Percentiles rank a stretch among this genome's conserved stretches.
Evolutionary conservation across 2,888 invertebrate species (phyloP).

Genomic region (Deilephila elpenor): DNA sequence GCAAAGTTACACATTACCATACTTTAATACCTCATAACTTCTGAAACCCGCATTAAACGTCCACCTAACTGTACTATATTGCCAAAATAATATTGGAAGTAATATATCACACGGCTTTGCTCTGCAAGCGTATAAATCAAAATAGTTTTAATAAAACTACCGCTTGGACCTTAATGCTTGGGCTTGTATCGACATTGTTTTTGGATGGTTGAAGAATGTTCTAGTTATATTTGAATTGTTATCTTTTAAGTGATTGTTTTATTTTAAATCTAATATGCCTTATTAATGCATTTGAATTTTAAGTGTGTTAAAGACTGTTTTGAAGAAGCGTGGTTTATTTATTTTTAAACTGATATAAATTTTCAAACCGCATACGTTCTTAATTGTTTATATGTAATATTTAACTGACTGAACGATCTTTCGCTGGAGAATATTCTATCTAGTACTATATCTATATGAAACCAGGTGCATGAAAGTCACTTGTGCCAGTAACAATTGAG

Average conservation of each 20-base stretch:
- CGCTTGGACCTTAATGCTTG: slow-evolving; percentile 41
- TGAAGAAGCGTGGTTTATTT: too few species aligned
- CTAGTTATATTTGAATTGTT: background rate
- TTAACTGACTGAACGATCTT: too few species aligned
- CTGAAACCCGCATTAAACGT: slow-evolving; percentile 29
- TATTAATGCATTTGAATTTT: too few species aligned
- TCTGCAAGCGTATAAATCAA: slow-evolving; percentile 49
- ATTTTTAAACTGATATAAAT: too few species aligned
- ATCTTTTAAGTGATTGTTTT: background rate
- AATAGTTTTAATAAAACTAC: slow-evolving; percentile 54
- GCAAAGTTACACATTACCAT: background rate
- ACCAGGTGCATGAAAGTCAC: too few species aligned
- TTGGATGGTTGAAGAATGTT: background rate
- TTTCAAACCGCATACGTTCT: too few species aligned
- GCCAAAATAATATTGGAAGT: slow-evolving; percentile 48
- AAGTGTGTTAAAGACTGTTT: too few species aligned
- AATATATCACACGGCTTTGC: slow-evolving; percentile 45
- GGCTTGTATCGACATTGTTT: slow-evolving; percentile 18
- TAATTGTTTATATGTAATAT: too few species aligned
- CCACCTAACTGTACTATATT: slow-evolving; percentile 32
- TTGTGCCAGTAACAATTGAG: too few species aligned
- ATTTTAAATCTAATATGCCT: too few species aligned
- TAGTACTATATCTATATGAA: too few species aligned
- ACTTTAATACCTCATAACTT: slow-evolving; percentile 8
- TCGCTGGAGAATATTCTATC: too few species aligned